Conservation (phyloP, 2,888 invertebrate species). For the Clivina fossor region DNA sequence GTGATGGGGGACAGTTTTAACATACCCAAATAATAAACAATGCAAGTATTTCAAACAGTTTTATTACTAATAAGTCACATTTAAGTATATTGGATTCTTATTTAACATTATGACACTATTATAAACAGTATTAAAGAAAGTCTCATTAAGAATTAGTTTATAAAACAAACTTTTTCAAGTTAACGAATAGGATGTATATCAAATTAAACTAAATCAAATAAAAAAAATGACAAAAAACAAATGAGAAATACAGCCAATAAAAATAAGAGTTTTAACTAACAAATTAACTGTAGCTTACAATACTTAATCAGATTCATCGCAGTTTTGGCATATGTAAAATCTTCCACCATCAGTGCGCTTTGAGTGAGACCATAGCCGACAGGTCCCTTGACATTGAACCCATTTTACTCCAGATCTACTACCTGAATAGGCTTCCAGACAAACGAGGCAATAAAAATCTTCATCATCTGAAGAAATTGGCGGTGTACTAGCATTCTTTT, state of each 20-base stretch:
- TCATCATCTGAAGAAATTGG: constrained; percentile 28
- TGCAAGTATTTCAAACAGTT: constrained; percentile 27
- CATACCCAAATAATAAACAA: constrained; percentile 30
- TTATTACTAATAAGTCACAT: no score
- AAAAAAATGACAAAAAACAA: background rate
- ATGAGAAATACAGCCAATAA: background rate
- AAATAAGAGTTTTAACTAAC: background rate
- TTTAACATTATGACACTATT: no score
- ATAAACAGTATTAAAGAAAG: no score
- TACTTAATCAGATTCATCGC: constrained; percentile 24
- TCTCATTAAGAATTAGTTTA: no score
- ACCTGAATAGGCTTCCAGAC: constrained; percentile 34
- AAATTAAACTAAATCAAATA: no score
- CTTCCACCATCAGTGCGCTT: constrained; percentile 29
- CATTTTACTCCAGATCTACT: constrained; percentile 32
- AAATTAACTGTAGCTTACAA: no score
- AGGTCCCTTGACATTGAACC: constrained; percentile 21
- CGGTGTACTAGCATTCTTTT: constrained; percentile 17
- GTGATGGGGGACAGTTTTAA: constrained; percentile 35
- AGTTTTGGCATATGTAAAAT: constrained; percentile 39
- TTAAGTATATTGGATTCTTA: no score
- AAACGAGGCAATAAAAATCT: constrained; percentile 37
- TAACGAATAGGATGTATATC: no score
- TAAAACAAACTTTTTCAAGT: no score
- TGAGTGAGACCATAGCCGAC: constrained; percentile 29